These are phyloP conservation scores for Scaptomyza caliginosa DNA, from an alignment of 2,888 invertebrate species.

Conservation along the genomic window DNA sequence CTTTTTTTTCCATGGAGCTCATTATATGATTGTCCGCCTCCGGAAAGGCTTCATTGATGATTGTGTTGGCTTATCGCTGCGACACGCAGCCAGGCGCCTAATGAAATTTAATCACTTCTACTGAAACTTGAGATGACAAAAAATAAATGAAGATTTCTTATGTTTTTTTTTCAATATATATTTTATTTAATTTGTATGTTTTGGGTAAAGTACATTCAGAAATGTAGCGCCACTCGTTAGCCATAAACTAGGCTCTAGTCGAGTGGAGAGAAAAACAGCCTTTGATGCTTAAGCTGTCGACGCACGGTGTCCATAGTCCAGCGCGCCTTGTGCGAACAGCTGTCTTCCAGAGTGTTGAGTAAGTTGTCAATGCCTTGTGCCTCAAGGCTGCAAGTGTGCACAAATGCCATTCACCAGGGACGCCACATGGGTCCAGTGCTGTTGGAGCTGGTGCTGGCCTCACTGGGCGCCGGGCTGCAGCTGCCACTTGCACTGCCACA, in stretches of 20 bases:
- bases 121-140: constrained; percentile 41
- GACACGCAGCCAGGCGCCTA: constrained; percentile 32
- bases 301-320: constrained; percentile 46
- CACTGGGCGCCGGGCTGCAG: constrained; percentile 83
- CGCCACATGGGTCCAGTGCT: constrained; percentile 81
- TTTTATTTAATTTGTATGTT: constrained; percentile 9
- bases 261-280: constrained; percentile 26
- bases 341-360: constrained; percentile 19
- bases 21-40: constrained; percentile 47
- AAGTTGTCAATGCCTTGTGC: constrained; percentile 40
- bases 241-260: constrained; percentile 46
- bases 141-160: constrained; percentile 17
- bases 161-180: constrained; percentile 8
- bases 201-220: not conserved
- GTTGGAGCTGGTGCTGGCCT: constrained; percentile 72
- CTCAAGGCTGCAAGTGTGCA: constrained; percentile 41
- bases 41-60: constrained; percentile 56
- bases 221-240: constrained; percentile 36
- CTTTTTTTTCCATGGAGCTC: constrained; percentile 51
- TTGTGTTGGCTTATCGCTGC: constrained; percentile 44
- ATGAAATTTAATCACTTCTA: constrained; percentile 36
- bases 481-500: constrained; percentile 83
- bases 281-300: not conserved
- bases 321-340: constrained; percentile 25
- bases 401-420: constrained; percentile 79